Conservation (phyloP, 1,140 invertebrate genomes). For the Trichonephila clavata region DNA sequence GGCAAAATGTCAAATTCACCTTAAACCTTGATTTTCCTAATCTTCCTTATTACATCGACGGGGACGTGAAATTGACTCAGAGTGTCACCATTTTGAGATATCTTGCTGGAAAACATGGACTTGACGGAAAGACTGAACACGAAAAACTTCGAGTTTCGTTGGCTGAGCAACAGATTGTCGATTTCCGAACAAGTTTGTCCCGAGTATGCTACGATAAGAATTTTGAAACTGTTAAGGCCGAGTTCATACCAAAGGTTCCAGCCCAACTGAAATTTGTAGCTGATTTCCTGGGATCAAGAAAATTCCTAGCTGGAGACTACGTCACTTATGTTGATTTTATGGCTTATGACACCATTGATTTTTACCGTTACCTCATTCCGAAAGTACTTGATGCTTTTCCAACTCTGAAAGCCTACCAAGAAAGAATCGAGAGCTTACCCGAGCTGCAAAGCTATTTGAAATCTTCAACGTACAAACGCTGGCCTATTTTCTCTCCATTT, state of each 20-base stretch:
- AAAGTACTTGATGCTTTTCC: constrained; percentile 81
- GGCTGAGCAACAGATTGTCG: constrained; percentile 81
- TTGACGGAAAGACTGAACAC: constrained; percentile 80
- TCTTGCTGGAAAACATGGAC: constrained; percentile 80
- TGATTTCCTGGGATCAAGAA: constrained; percentile 81
- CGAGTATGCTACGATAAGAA: constrained; percentile 75
- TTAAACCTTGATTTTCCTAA: constrained; percentile 80
- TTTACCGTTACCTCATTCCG: constrained; percentile 80
- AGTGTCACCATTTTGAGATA: constrained; percentile 83
- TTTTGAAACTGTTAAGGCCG: constrained; percentile 76
- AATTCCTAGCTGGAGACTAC: constrained; percentile 82
- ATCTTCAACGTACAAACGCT: constrained; percentile 79
- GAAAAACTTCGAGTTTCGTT: constrained; percentile 81
- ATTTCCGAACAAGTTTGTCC: constrained; percentile 81
- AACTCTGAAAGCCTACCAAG: constrained; percentile 81
- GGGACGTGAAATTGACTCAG: constrained; percentile 80
- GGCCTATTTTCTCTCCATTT: constrained; percentile 80
- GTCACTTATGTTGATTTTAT: constrained; percentile 83
- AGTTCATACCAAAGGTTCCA: constrained; percentile 78
- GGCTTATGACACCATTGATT: constrained; percentile 83
- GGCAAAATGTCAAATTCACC: constrained; percentile 79
- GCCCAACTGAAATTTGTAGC: constrained; percentile 80
- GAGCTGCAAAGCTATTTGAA: constrained; percentile 80
- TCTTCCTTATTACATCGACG: constrained; percentile 79
- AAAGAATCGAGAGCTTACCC: constrained; percentile 80